Base-by-base conservation (phyloP, 2,113 vertebrate species). In the Burhinus bistriatus region DNA sequence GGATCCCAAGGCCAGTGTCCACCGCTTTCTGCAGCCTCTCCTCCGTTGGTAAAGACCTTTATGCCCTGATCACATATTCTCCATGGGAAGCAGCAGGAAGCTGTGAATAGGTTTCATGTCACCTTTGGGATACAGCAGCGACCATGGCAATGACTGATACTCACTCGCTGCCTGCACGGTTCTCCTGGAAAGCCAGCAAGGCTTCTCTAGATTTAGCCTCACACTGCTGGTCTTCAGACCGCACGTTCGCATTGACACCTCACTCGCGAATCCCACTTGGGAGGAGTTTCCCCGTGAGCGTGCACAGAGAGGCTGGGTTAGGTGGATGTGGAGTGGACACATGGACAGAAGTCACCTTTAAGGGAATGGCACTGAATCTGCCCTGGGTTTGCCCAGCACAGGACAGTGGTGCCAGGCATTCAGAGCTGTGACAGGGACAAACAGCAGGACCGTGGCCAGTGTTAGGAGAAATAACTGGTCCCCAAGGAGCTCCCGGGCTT, bases 361-460 rank as follows among this genome's bases (percentile, higher is more conserved):
- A 77, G 80, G 62, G 66, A 58, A 40, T 0, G 11, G 80, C 65
- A 9, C 80, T 3, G 89, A 19, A 12, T 7, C 30, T 95, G 47
- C 72, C 64, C 57, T 21, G 78, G 16, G 9, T 20, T 66, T 93
- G 87, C 55, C 64, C 80, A 52, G 90, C 58, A 19, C 76, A 12
- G 71, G 47, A 55, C 21, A 29, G 34, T 2, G 11, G 6, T 89
- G 89, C 95, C 95, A 95, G 87, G 68, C 84, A 95, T 97, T 96
- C 89, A 89, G 54, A 95, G 82, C 91, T 81, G 95, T 88, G 87
- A 73, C 55, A 66, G 87, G 87, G 55, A 95, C 94, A 93, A 97
- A 95, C 93, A 96, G 91, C 70, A 70, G 58, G 58, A 58, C 62
- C 9, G 4, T 51, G 66, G 78, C 71, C 66, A 55, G 62, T 1